Base-by-base conservation (phyloP, 1,140 invertebrate genomes). In the Anagrus nilaparvatae region DNA sequence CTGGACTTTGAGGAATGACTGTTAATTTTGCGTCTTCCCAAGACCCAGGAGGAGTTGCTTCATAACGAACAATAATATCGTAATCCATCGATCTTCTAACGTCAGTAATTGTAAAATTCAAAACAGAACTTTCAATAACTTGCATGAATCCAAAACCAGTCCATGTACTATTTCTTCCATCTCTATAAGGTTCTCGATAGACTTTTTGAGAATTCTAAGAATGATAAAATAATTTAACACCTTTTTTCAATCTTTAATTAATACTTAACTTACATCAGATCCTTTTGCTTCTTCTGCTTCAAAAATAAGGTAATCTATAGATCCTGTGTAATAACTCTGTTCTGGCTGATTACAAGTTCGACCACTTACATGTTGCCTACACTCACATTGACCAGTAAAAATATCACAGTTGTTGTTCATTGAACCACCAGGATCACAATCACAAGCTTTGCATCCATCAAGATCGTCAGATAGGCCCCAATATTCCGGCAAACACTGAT, bases 101-200 rank as follows among this genome's bases (percentile, higher is more conserved):
- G 54, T 90, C 75, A 50, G 88, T 78, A 16, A 97, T 73, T 10
- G 75, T 77, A 60, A 99, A 92, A 50, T 87, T 84, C 16, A 99
- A 62, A 30, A 75, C 75, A 5, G 88, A 83, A 28, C 82, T 82
- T 67, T 96, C 90, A 35, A 78, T 78, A 3, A 84, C 79, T 55
- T 83, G 79, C 74, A 92, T 85, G 59, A 89, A 97, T 12, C 96
- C 96, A 21, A 79, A 75, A 12, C 96, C 96, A 10, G 93, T 96
- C 87, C 91, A 98, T 1, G 84, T 83, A 44, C 75, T 79, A 42
- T 78, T 76, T 44, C 77, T 71, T 34, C 81, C 79, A 59, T 87
- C 85, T 36, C 78, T 67, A 49, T 81, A 81, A 19, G 82, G 87
- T 62, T 91, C 84, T 52, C 87, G 74, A 20, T 91, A 83, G 10